Conservation (phyloP, 2,113 vertebrate genomes). For the Nasalis larvatus region DNA sequence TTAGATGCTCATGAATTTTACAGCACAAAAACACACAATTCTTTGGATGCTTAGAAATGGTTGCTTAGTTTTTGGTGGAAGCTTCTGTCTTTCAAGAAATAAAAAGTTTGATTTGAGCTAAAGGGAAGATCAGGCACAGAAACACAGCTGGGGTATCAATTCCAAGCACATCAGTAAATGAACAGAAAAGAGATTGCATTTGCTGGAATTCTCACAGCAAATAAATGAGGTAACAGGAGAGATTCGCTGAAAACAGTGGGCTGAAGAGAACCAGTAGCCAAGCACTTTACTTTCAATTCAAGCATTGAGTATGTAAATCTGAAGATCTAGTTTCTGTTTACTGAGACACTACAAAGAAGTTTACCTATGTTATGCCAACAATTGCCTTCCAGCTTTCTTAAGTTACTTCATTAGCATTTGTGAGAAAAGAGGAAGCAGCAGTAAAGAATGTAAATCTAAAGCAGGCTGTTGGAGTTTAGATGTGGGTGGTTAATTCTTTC, state of each 20-base stretch:
- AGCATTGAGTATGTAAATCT: not conserved
- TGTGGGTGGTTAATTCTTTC: not conserved
- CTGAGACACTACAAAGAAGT: not conserved
- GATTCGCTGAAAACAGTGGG: not conserved
- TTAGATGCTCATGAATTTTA: conserved; percentile 22
- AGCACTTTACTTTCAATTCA: conserved; percentile 28
- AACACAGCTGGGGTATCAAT: conserved; percentile 31
- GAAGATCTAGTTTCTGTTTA: conserved; percentile 46
- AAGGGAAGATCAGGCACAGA: conserved; percentile 23
- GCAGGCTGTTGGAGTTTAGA: not conserved
- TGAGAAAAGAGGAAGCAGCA: not conserved
- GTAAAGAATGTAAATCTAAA: not conserved
- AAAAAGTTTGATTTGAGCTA: conserved; percentile 57
- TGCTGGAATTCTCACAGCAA: conserved; percentile 7
- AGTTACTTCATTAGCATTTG: conserved; percentile 9
- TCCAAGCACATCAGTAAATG: conserved; percentile 23
- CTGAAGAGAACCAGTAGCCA: not conserved
- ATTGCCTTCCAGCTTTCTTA: not conserved
- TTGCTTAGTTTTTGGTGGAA: conserved; percentile 45
- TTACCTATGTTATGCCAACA: not conserved
- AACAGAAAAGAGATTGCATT: conserved; percentile 40
- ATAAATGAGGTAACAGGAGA: conserved; percentile 22
- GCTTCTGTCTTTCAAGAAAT: conserved; percentile 46
- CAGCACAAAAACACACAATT: not conserved
- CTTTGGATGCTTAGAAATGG: conserved; percentile 27